A percentile compares a stretch with the other conserved stretches of the same genome.
Evolutionary conservation across 2,113 vertebrate genomes (phyloP).

Genomic region (Python bivittatus): DNA sequence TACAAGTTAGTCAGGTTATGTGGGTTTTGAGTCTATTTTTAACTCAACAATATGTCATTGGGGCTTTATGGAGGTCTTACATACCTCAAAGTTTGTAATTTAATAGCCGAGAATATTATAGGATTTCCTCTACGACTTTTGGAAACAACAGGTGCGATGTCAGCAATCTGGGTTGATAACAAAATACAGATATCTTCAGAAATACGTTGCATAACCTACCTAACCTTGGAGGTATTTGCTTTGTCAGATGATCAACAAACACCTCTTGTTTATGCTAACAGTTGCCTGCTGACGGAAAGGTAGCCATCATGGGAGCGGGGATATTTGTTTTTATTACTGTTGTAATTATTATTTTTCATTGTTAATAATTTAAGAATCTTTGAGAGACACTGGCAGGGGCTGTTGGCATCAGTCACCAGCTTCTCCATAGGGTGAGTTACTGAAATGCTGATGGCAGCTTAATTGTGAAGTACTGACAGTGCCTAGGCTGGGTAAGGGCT

Average conservation of each 20-base stretch:
- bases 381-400: neutral
- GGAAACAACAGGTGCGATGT: slow-evolving; percentile 59
- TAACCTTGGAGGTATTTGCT: neutral
- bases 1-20: slow-evolving; percentile 57
- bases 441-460: neutral
- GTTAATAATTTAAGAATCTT: neutral
- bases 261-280: neutral
- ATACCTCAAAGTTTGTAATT: slow-evolving; percentile 61
- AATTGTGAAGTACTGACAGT: too few relatives aligned
- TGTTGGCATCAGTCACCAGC: neutral
- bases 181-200: slow-evolving; percentile 53
- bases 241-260: neutral
- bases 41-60: slow-evolving; percentile 60
- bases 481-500: neutral
- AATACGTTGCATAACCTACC: rapidly evolving
- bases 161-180: slow-evolving; percentile 46
- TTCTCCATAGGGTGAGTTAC: neutral
- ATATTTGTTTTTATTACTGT: neutral
- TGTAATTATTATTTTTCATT: neutral
- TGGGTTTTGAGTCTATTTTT: slow-evolving; percentile 68
- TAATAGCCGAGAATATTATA: slow-evolving; percentile 60
- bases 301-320: neutral
- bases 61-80: slow-evolving; percentile 58
- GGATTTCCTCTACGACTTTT: slow-evolving; percentile 59
- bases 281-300: neutral